These are phyloP conservation scores for Choloepus hoffmanni DNA, from an alignment of 2,113 vertebrate genomes.

Conservation along the genomic window DNA sequence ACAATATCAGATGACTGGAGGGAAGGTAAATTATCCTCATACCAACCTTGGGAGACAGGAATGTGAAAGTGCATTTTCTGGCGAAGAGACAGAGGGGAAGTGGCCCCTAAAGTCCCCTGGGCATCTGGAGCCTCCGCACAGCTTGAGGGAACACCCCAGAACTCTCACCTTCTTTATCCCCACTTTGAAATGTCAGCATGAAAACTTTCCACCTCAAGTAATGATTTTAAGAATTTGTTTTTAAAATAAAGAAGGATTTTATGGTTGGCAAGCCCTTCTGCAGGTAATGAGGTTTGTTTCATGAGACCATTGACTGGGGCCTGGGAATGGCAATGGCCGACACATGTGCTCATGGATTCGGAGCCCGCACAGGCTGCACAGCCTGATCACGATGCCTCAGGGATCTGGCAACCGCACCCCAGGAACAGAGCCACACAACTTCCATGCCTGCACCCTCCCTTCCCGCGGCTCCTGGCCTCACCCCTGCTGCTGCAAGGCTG, in stretches of 20 bases:
- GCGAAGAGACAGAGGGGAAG: neutral
- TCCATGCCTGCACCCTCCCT: neutral
- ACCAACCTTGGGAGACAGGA: neutral
- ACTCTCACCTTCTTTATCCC: neutral
- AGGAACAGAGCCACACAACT: neutral
- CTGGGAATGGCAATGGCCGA: neutral
- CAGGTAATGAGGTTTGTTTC: conserved; percentile 22
- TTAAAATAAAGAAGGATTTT: conserved; percentile 45
- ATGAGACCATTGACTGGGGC: neutral
- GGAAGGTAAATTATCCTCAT: neutral
- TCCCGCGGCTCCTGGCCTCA: neutral
- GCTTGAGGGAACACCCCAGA: rapidly evolving
- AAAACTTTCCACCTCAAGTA: neutral
- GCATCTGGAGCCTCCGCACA: too few species aligned
- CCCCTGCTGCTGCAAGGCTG: rapidly evolving
- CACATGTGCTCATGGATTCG: neutral
- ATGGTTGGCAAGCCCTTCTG: neutral
- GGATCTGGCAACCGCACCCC: neutral
- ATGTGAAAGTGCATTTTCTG: rapidly evolving
- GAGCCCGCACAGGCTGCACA: neutral
- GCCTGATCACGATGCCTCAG: neutral
- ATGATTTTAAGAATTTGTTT: conserved; percentile 44
- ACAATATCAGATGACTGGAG: neutral
- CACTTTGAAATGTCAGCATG: conserved; percentile 21
- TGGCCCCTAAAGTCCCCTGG: rapidly evolving